Evolutionary conservation across 2,113 vertebrate species (phyloP), one percentile per base, ranked within the genome.

Genomic region (Isurus oxyrinchus): DNA sequence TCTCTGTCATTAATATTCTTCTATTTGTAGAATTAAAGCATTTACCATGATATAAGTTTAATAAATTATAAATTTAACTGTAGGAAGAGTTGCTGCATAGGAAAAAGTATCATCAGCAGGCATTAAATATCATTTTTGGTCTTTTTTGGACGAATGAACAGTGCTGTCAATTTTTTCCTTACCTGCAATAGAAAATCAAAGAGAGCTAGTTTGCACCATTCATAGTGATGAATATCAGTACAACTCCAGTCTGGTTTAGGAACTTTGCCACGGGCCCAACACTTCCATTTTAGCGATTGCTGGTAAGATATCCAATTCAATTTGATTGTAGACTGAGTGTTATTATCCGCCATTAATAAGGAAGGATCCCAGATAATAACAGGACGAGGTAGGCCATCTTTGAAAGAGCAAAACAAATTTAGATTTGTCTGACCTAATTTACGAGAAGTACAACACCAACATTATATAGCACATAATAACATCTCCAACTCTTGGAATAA

Each of bases 161-260:
- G 94, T 4, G 25, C 61, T 96, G 81, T 57, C 91, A 5, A 90
- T 19, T 63, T 44, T 95, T 94, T 25, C 44, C 97, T 97, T 98
- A 99, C 99, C 99, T 99, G 99, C 91, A 99, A 97, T 90, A 99
- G 97, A 97, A 99, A 99, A 97, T 99, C 99, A 96, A 99, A 99
- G 96, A 99, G 98, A 55, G 98, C 99, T 97, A 99, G 97, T 97
- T 98, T 99, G 97, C 99, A 99, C 99, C 99, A 99, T 93, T 99
- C 99, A 0, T 98, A 97, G 96, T 99, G 98, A 97, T 99, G 99
- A 49, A 99, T 96, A 84, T 98, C 98, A 1, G 98, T 98, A 97
- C 99, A 99, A 63, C 97, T 98, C 96, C 98, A 98, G 4, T 98
- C 98, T 5, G 98, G 96, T 97, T 98, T 99, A 7, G 99, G 99